Base-by-base conservation (phyloP, 2,797 vertebrate species). In the Eleutherodactylus coqui region DNA sequence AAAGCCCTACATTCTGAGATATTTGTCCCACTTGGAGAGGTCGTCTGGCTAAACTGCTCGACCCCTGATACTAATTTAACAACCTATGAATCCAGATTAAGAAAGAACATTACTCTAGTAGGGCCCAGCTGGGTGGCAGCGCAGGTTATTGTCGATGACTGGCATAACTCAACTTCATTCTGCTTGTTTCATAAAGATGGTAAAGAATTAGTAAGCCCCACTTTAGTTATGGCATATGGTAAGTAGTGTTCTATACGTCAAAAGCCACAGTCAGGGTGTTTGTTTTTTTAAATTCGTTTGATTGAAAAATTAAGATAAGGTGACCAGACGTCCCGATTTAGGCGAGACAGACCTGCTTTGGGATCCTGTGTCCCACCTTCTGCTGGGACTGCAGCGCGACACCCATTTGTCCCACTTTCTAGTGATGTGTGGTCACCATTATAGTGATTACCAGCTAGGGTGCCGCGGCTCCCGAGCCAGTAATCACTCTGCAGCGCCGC, bases 161-260 rank as follows among this genome's bases (percentile, higher is more conserved):
- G 53, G 53, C 17, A 14, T 10, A n/a, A 76, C 5, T 62, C 53
- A 24, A 49, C 38, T 1, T 1, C 24, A 36, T 5, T 4, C 19
- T 84, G 82, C 43, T 4, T 75, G 1, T 16, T 10, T 24, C n/a
- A 19, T 1, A 24, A 1, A 0, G 5, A 14, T 4, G 2, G 5
- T 5, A 5, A 4, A 53, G 3, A 16, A 53, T 21, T 8, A 36
- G 8, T 1, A 67, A 36, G 32, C 36, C 6, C 0, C 5, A 62
- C 13, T 19, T 36, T 0, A 38, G 51, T 85, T 19, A 36, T 19
- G 29, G 77, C 77, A 11, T 85, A 85, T 19, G 77, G 84, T 85
- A 62, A 13, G 78, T 85, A 45, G 24, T 43, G 7, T 27, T 5
- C 27, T 27, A 73, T 27, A 27, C 13, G 16, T 27, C 21, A 27